phyloP scores from a whole-genome alignment of 2,797 vertebrate genomes.

The Simalia tracyae region DNA sequence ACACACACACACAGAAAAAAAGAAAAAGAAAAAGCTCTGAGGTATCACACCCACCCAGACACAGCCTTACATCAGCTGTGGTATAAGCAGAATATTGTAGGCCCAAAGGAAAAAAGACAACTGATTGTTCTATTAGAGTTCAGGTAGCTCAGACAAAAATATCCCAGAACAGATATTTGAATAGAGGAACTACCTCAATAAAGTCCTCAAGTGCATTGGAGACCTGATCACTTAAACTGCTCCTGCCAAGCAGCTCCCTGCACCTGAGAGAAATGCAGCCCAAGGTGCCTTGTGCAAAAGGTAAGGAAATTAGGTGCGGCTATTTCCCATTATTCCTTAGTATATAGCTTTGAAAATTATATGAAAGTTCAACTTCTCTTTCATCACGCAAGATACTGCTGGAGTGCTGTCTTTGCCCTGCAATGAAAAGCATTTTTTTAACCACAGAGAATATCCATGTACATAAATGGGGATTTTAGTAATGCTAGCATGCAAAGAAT shows the following conservation, averaged over 20 bases:
- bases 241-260: slow-evolving; percentile 81
- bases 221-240: slow-evolving; percentile 78
- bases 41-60: slow-evolving; percentile 71
- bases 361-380: slow-evolving; percentile 63
- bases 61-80: slow-evolving; percentile 70
- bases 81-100: slow-evolving; percentile 81
- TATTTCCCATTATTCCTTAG: slow-evolving; percentile 74
- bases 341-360: slow-evolving; percentile 71
- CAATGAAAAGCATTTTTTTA: slow-evolving; percentile 61
- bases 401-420: slow-evolving; percentile 98
- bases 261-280: slow-evolving; percentile 79
- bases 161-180: slow-evolving; percentile 70
- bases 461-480: background rate
- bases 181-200: slow-evolving; percentile 76
- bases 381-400: slow-evolving; percentile 97
- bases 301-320: slow-evolving; percentile 74
- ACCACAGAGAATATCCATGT: background rate
- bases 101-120: slow-evolving; percentile 71
- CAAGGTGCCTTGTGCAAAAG: slow-evolving; percentile 95
- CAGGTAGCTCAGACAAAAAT: slow-evolving; percentile 75
- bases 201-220: slow-evolving; percentile 78
- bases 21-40: slow-evolving; percentile 75
- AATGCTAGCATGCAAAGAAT: background rate
- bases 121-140: slow-evolving; percentile 79
- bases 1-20: background rate